Percentiles rank a stretch among this genome's conserved stretches.
Evolutionary conservation across 2,113 vertebrate genomes (phyloP).

Genomic region (Heloderma charlesbogerti): DNA sequence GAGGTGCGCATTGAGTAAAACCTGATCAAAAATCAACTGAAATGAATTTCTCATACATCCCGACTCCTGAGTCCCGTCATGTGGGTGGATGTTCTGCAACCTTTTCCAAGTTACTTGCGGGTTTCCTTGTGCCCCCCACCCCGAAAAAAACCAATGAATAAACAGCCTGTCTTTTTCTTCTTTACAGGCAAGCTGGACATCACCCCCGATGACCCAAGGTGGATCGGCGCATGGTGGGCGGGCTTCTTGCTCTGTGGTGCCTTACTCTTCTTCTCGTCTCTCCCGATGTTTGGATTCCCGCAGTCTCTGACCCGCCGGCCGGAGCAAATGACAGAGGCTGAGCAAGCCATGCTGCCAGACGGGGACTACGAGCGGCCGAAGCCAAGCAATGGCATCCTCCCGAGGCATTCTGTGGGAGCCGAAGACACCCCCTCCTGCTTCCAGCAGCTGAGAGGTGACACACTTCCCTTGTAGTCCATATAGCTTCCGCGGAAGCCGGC

Average conservation of each 20-base stretch:
- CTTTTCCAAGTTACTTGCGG: too few species aligned
- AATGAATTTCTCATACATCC: too few species aligned
- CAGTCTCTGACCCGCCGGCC: slow-evolving; percentile 85
- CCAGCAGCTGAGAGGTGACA: slow-evolving; percentile 93
- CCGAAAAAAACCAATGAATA: too few species aligned
- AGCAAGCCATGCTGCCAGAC: slow-evolving; percentile 93
- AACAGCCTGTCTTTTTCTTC: neutral
- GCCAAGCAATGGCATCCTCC: slow-evolving; percentile 89
- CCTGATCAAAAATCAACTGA: too few species aligned
- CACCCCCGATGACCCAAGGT: slow-evolving; percentile 94
- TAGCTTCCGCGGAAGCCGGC: accelerated
- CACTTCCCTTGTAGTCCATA: accelerated
- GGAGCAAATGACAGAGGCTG: slow-evolving; percentile 83
- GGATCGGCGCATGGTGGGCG: slow-evolving; percentile 99
- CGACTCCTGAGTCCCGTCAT: too few species aligned
- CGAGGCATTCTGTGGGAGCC: slow-evolving; percentile 74
- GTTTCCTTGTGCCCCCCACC: neutral
- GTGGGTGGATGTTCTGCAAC: neutral
- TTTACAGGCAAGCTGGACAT: slow-evolving; percentile 87
- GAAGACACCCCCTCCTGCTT: slow-evolving; percentile 87
- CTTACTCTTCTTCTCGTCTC: slow-evolving; percentile 96
- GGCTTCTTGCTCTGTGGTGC: slow-evolving; percentile 98
- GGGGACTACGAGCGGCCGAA: slow-evolving; percentile 86
- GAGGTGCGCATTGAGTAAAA: too few species aligned
- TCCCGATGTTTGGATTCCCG: slow-evolving; percentile 98